Evolutionary conservation across 2,797 vertebrate genomes (phyloP).

Genomic region (Coracias cyanogaster): DNA sequence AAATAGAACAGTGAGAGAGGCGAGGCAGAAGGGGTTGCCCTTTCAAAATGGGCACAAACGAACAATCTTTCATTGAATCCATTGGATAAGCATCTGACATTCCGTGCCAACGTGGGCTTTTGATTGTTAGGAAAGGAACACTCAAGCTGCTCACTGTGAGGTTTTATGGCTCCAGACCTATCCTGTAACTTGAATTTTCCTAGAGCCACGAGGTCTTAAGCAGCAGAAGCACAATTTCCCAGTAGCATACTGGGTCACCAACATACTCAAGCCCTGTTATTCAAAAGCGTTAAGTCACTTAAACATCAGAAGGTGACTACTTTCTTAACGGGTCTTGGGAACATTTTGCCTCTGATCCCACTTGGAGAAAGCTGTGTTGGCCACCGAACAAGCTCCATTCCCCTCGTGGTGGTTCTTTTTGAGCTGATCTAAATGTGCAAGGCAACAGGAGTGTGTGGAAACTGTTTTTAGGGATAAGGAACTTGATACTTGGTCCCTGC

Average conservation of each 20-base stretch:
- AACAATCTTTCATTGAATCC: not conserved
- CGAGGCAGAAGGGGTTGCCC: not conserved
- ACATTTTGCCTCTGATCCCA: not conserved
- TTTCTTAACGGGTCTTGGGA: not conserved
- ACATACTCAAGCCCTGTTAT: not conserved
- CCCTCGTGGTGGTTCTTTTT: not conserved
- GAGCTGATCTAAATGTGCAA: not conserved
- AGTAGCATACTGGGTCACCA: not conserved
- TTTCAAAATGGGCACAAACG: not conserved
- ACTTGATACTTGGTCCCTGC: not conserved
- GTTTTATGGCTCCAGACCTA: not conserved
- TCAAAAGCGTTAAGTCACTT: not conserved
- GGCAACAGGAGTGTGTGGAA: not conserved
- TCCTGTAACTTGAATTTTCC: not conserved
- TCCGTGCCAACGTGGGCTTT: not conserved
- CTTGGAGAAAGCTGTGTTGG: not conserved
- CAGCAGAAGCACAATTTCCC: not conserved
- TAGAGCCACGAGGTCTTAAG: not conserved
- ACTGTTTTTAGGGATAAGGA: not conserved
- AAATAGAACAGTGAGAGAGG: not conserved
- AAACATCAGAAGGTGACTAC: not conserved
- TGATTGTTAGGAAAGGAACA: constrained; percentile 4
- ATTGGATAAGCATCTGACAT: not conserved
- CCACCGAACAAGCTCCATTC: not conserved
- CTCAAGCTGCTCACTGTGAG: not conserved